Percentiles rank a stretch among this genome's conserved stretches.
phyloP scores from a whole-genome alignment of 2,113 vertebrate species.

The Noctilio leporinus region DNA sequence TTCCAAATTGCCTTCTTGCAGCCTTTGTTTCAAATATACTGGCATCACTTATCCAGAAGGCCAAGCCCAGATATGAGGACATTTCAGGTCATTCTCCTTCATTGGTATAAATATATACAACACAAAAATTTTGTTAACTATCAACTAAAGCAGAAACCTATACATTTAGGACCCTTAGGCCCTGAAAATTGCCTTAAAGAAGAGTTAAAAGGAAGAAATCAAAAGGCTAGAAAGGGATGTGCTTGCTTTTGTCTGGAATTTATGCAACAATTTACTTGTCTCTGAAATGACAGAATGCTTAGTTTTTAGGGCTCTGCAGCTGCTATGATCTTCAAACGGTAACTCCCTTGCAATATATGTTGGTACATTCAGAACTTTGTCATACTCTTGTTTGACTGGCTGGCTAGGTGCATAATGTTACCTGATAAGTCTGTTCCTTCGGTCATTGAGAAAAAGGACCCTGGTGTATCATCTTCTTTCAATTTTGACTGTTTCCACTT shows the following conservation, averaged over 20 bases:
- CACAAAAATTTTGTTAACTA: neutral
- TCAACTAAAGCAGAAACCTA: neutral
- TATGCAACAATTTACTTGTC: neutral
- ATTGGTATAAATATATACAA: neutral
- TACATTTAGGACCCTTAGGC: neutral
- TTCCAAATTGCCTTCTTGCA: neutral
- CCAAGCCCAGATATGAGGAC: rapidly evolving
- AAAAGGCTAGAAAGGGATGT: neutral
- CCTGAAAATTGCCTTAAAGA: neutral
- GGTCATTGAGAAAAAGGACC: neutral
- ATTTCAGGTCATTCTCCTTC: neutral
- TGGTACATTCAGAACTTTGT: neutral
- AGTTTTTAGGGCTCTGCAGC: neutral
- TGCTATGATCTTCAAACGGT: neutral
- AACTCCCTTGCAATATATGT: neutral
- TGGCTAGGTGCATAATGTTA: neutral
- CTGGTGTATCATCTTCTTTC: neutral
- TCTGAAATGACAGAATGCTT: neutral
- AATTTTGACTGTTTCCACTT: conserved; percentile 50
- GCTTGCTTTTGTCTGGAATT: neutral
- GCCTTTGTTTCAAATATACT: neutral
- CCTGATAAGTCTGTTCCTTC: neutral
- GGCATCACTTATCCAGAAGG: neutral
- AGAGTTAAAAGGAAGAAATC: neutral
- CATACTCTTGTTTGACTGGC: neutral